Evolutionary conservation across 2,888 invertebrate genomes (phyloP), one percentile per base, ranked within the genome.

Genomic region (Notodonta dromedarius): DNA sequence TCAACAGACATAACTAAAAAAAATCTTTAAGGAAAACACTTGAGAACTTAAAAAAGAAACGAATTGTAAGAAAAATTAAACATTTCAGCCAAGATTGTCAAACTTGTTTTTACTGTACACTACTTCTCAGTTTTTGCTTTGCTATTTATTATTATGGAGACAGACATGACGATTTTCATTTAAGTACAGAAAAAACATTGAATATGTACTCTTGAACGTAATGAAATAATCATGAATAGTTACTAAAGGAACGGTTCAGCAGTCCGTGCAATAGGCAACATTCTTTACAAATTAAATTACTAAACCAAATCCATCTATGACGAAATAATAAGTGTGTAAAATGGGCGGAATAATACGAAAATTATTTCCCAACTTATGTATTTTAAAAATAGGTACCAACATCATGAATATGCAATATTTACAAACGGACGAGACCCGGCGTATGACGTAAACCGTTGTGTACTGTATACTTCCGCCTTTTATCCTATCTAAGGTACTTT

Each of bases 401-500:
- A 54, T 62, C 63, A 61, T 65, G 9, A 61, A 58, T 67, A 66
- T 60, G 58, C 44, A 66, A 66, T 56, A 63, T 63, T 63, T 66
- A 63, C 40, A 58, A 56, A 51, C 53, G 35, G 42, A 57, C 13
- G 39, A 60, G 24, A 50, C 55, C 39, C 58, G 14, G 9, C 56
- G 11, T 32, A 57, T 67, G 65, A 66, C 68, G 65, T 70, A 59
- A 65, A 67, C 58, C 12, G 52, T 40, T 57, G 53, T 44, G 56
- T 57, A 66, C 52, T 61, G 64, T 59, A 74, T 57, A 52, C 55
- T 60, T 44, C 35, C 56, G 52, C 60, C 63, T 73, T 35, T 35
- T 68, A 73, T 74, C 67, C 65, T 72, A 69, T 71, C 66, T 58
- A 56, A 70, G 66, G 64, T 63, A 68, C 70, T 70, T 62, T 56